Evolutionary conservation across 2,888 invertebrate species (phyloP).

Genomic region (Eugnorisma glareosa): DNA sequence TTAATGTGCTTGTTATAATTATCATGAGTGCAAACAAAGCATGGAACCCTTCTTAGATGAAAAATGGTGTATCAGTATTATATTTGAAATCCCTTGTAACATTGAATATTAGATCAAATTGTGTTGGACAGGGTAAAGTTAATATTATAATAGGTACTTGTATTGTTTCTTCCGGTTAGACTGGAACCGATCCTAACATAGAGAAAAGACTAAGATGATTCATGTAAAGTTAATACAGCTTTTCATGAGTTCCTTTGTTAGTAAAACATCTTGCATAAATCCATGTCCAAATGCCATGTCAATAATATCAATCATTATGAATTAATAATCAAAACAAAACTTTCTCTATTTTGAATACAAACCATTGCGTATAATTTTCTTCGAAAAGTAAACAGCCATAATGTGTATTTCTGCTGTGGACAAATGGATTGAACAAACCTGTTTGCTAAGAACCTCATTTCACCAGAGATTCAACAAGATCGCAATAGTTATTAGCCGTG

Average conservation of each 20-base stretch:
- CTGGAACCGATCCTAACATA: background rate
- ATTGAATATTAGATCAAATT: background rate
- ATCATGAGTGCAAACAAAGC: background rate
- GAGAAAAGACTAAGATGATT: background rate
- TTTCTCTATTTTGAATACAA: background rate
- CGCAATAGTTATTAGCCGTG: conserved; percentile 8
- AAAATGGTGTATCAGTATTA: background rate
- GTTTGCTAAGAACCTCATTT: conserved; percentile 14
- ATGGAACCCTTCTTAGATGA: background rate
- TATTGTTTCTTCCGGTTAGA: background rate
- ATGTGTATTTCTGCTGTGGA: background rate
- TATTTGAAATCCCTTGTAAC: no score
- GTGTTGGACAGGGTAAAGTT: background rate
- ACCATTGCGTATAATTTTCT: background rate
- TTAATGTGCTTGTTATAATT: background rate
- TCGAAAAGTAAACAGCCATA: background rate
- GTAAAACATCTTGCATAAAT: background rate
- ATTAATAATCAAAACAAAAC: background rate
- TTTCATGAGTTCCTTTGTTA: background rate
- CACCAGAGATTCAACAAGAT: background rate
- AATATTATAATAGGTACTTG: background rate
- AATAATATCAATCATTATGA: no score
- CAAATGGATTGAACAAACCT: background rate
- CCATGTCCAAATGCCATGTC: no score
- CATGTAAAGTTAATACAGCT: background rate